Base-by-base conservation (phyloP, 2,113 vertebrate species). In the Oryzias woworae region DNA sequence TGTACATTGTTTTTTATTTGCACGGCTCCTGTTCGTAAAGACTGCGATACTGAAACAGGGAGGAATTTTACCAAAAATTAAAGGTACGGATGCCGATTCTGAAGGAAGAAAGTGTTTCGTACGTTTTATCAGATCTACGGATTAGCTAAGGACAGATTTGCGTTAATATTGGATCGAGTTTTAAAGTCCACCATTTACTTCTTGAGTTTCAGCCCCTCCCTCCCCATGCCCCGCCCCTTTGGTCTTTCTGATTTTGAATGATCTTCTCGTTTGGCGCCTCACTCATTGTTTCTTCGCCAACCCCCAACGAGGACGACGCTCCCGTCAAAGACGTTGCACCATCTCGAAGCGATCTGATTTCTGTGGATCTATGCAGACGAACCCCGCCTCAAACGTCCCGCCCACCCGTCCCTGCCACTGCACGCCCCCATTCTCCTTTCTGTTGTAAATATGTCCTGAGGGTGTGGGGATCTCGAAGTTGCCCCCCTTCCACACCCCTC, bases 301-400 rank as follows among this genome's bases (percentile, higher is more conserved):
- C 7, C 41, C 51, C 58, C 47, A 56, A 68, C 7, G 41, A 72
- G 62, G 69, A 62, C 68, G 14, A 67, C 75, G 28, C 69, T 76
- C 70, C 78, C 76, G 43, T 36, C 20, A 46, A 76, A 85, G 82
- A 83, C 79, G 71, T 79, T 73, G 73, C 16, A 55, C 52, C 57
- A 76, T 59, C 74, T 73, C 76, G 78, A 82, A 65, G 70, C 24
- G 54, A 71, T 84, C 66, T 63, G 79, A 81, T 80, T 81, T 70
- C 73, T 75, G 88, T 90, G 85, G 85, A 90, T 91, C 89, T 89
- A 90, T 91, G 89, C 90, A 89, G 85, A 91, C 77, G 81, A 88
- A 62, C 53, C 71, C 44, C 65, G 26, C 60, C 62, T 56, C 62
- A 54, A 65, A 64, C 47, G 31, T 28, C 28, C 48, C 66, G 16